A percentile compares a stretch with the other conserved stretches of the same genome.
Conservation (phyloP, 2,113 vertebrate genomes). For the Sphyrna mokarran region DNA sequence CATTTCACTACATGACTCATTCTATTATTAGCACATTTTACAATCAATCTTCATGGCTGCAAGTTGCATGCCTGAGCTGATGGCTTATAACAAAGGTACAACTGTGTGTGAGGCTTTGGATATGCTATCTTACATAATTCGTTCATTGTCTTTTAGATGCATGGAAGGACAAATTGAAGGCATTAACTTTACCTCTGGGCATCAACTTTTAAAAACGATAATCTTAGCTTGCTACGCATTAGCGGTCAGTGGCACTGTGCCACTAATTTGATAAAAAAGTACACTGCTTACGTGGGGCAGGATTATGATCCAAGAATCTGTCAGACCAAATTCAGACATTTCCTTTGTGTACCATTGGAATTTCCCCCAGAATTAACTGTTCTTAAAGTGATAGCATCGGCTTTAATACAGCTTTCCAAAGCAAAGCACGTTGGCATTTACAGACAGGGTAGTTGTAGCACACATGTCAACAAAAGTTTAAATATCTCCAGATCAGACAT, state of each 20-base stretch:
- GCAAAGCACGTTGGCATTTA: neutral
- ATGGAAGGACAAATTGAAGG: neutral
- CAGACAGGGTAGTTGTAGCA: neutral
- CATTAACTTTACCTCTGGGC: constrained; percentile 18
- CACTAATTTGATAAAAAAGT: constrained; percentile 27
- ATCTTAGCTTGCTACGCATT: neutral
- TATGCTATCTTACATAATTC: constrained; percentile 29
- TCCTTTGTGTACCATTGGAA: constrained; percentile 8
- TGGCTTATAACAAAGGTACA: constrained; percentile 28
- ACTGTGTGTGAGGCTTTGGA: neutral
- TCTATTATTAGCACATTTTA: constrained; percentile 19
- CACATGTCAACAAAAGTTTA: neutral
- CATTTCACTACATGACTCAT: neutral
- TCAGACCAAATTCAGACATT: neutral
- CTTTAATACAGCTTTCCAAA: neutral
- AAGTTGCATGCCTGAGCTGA: constrained; percentile 30
- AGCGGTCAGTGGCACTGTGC: constrained; percentile 23
- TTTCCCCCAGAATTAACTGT: constrained; percentile 18
- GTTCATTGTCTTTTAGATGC: constrained; percentile 35
- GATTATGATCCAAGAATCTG: constrained; percentile 14
- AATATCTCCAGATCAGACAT: neutral
- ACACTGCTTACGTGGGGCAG: constrained; percentile 31
- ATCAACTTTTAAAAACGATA: neutral
- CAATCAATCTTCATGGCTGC: constrained; percentile 27
- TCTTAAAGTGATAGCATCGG: constrained; percentile 18